Evolutionary conservation across 2,113 vertebrate genomes (phyloP).

Genomic region (Callorhinus ursinus): DNA sequence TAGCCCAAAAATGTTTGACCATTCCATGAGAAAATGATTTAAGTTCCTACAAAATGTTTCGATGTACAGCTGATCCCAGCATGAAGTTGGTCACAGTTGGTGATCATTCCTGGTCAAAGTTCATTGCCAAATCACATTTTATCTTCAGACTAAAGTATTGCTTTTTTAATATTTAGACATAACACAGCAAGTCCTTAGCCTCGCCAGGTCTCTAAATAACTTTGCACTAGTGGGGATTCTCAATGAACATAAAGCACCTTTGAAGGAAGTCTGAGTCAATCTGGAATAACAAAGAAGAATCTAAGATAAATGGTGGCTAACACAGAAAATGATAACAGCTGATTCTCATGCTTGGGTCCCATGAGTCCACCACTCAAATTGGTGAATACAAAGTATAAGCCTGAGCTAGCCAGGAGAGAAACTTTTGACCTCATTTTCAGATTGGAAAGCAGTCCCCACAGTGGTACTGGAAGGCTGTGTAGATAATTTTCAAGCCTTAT

Average conservation of each 20-base stretch:
- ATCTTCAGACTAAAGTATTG: background rate
- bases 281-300: background rate
- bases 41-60: background rate
- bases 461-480: background rate
- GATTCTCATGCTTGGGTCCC: too few relatives aligned
- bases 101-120: background rate
- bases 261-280: background rate
- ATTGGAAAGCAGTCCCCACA: background rate
- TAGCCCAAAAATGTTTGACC: background rate
- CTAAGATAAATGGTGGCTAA: too few relatives aligned
- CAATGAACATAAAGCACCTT: background rate
- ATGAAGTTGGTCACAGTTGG: background rate
- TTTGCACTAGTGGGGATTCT: background rate
- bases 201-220: background rate
- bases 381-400: background rate
- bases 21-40: background rate
- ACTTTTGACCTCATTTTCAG: too few relatives aligned
- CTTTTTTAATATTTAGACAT: background rate
- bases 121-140: background rate
- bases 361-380: background rate
- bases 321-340: background rate
- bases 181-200: background rate
- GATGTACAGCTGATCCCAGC: background rate
- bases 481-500: background rate
- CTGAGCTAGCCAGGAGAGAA: background rate